Evolutionary conservation across 2,113 vertebrate genomes (phyloP).

Genomic region (Collichthys lucidus): DNA sequence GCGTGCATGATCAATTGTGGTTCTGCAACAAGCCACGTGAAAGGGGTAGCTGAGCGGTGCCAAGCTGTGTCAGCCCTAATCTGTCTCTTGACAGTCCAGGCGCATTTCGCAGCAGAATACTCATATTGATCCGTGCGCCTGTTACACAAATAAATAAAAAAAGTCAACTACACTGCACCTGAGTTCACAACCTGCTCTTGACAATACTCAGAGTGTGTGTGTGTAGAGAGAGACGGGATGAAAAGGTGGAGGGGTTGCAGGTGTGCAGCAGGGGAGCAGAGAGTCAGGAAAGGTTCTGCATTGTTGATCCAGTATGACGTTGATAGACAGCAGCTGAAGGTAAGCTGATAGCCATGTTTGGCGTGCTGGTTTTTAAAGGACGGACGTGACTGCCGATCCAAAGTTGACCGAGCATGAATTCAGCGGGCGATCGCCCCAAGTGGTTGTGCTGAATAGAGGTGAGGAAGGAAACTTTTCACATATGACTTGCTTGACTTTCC

Average conservation of each 20-base stretch:
- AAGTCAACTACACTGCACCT: slow-evolving; percentile 75
- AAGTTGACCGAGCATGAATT: slow-evolving; percentile 85
- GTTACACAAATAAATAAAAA: slow-evolving; percentile 82
- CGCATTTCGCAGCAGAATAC: slow-evolving; percentile 76
- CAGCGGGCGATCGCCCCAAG: slow-evolving; percentile 79
- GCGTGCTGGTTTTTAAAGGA: slow-evolving; percentile 85
- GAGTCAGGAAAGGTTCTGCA: slow-evolving; percentile 84
- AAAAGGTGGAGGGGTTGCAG: slow-evolving; percentile 67
- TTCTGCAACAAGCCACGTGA: slow-evolving; percentile 32
- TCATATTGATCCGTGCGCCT: slow-evolving; percentile 80
- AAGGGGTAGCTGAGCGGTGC: slow-evolving; percentile 45
- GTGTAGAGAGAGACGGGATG: slow-evolving; percentile 42
- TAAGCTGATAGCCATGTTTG: slow-evolving; percentile 88
- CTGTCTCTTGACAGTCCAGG: slow-evolving; percentile 72
- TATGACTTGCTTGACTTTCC: slow-evolving; percentile 73
- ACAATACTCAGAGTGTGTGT: slow-evolving; percentile 66
- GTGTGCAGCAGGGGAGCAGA: slow-evolving; percentile 77
- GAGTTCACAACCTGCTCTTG: slow-evolving; percentile 82
- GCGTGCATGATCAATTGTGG: slow-evolving; percentile 31
- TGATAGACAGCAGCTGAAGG: slow-evolving; percentile 88
- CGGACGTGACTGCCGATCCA: slow-evolving; percentile 83
- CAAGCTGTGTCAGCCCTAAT: slow-evolving; percentile 66
- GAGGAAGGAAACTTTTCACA: slow-evolving; percentile 75
- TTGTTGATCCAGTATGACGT: slow-evolving; percentile 88
- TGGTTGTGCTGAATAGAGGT: slow-evolving; percentile 71